Base-by-base conservation (phyloP, 2,888 invertebrate genomes). In the Papilio demoleus region DNA sequence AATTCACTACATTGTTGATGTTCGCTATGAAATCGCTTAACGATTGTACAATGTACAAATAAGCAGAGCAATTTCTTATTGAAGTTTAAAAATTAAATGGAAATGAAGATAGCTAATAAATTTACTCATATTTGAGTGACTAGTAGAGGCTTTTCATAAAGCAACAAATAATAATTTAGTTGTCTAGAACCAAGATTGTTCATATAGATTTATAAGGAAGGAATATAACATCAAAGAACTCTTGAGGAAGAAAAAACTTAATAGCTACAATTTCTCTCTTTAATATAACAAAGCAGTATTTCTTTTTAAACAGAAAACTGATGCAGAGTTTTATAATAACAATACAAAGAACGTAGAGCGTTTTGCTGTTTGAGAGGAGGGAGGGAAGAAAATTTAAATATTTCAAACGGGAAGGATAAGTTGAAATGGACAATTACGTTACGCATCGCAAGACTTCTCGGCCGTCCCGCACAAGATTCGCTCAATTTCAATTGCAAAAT, bases 401-500 rank as follows among this genome's bases (percentile, higher is more conserved):
- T 69, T 69, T 69, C 61, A 69, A 68, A 65, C 64, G 36, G 24
- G 68, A 64, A 68, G 69, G 56, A 69, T 69, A 69, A 65, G 69
- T 69, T 69, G 61, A 69, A 69, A 69, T 65, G 69, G 69, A 65
- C 69, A 65, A 69, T 69, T 65, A 69, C 69, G 60, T 69, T 69
- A 69, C 65, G 69, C 69, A 65, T 69, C 69, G 69, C 56, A 53
- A 56, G 65, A 61, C 36, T 65, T 69, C 65, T 61, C 65, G 53
- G 65, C 36, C 65, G 61, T 40, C 61, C 69, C 61, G 69, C 61
- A 45, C 42, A 58, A 47, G 68, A 65, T 65, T 72, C 65, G 58
- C 71, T 67, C 67, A 67, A 72, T 75, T 75, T 74, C 71, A 74
- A 76, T 74, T 80, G 77, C 77, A 77, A 80, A 78, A 77, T 76